Percentiles rank a stretch among this genome's conserved stretches.
Evolutionary conservation across 2,888 invertebrate species (phyloP).

Genomic region (Cephus runcator): DNA sequence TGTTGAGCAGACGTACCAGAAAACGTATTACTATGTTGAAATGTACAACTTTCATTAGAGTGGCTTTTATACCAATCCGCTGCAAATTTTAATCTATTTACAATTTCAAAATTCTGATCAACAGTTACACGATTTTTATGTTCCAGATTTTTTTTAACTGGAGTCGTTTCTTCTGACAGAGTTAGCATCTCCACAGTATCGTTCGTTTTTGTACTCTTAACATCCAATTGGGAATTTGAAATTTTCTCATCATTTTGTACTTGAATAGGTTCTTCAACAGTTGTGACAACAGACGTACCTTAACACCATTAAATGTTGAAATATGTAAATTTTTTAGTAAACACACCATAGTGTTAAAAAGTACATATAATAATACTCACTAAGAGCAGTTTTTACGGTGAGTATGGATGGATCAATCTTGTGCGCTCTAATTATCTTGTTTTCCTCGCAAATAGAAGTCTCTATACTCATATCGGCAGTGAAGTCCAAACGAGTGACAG

Average conservation of each 20-base stretch:
- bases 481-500: conserved; percentile 49
- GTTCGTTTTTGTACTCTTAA: not conserved
- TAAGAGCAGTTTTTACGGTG: not conserved
- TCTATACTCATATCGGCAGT: conserved; percentile 54
- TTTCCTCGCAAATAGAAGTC: conserved; percentile 25
- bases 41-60: conserved; percentile 39
- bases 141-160: conserved; percentile 25
- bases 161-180: conserved; percentile 28
- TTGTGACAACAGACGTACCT: not conserved
- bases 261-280: not conserved
- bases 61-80: conserved; percentile 37
- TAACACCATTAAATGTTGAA: not conserved
- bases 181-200: conserved; percentile 34
- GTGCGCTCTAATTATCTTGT: conserved; percentile 14
- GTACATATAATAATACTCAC: not conserved
- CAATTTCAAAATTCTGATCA: not conserved
- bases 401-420: not conserved
- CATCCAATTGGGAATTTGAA: not conserved
- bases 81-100: conserved; percentile 25
- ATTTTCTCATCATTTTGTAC: not conserved
- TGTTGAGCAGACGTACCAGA: conserved; percentile 45
- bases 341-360: not conserved
- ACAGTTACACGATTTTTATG: conserved; percentile 14
- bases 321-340: not conserved
- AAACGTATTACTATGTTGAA: conserved; percentile 41